Base-by-base conservation (phyloP, 92 coral and sea anemone genomes). In the Phenganax stokvisi region DNA sequence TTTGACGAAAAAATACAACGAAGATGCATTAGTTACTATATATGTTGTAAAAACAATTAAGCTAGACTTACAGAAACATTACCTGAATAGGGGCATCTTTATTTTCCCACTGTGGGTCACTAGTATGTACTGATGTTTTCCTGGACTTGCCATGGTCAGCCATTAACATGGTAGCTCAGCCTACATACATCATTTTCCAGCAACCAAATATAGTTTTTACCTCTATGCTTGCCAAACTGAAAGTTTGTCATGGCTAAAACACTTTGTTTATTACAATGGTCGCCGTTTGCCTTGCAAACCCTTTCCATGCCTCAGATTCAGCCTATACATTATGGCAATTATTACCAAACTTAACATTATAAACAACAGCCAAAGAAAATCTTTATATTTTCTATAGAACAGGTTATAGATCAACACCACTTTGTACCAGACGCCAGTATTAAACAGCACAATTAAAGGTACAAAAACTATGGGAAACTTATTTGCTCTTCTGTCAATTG, bases 161-260 rank as follows among this genome's bases (percentile, higher is more conserved):
- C 89, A 86, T 76, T 12, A 83, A 57, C 87, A 86, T 83, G 61
- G 74, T 81, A 54, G 86, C 71, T 63, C 83, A 86, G 66, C 89
- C 89, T n/a, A n/a, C n/a, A n/a, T 27, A 83, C 84, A 81, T 86
- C 89, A 67, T 76, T 75, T 29, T 68, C 16, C 65, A 86, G 56
- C 56, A 86, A 63, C 89, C 89, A 86, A 8, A 75, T 0, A 20
- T 75, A 86, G 74, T 71, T 83, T 64, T 86, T 86, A 25, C 84
- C 84, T 29, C 75, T 55, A 52, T 86, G 75, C 75, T 54, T 75
- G 55, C 77, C 89, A 56, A 86, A 86, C 82, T 86, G 86, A 9
- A 75, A 71, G 28, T 53, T 30, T 27, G 76, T 82, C 63, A 83
- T 57, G 53, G 76, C 63, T 37, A 72, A 83, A 61, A 86, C 74